Evolutionary conservation across 2,113 vertebrate genomes (phyloP).

Genomic region (Gambusia holbrooki): DNA sequence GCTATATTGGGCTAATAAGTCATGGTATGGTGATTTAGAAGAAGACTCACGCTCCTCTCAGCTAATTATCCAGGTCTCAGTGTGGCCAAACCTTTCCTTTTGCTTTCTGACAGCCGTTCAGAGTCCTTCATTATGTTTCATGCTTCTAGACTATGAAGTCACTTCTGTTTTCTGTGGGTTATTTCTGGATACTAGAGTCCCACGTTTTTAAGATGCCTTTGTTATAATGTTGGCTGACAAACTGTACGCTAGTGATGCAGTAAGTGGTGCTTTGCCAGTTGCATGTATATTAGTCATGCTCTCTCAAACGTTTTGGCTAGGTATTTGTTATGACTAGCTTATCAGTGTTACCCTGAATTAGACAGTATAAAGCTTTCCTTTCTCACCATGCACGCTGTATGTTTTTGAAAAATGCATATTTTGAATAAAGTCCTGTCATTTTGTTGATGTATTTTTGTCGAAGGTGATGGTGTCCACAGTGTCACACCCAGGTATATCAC

Average conservation of each 20-base stretch:
- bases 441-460: too few species aligned
- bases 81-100: conserved; percentile 50
- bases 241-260: background rate
- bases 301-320: too few species aligned
- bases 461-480: too few species aligned
- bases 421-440: too few species aligned
- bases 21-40: conserved; percentile 53
- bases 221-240: background rate
- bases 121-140: conserved; percentile 20
- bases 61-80: conserved; percentile 64
- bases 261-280: too few species aligned
- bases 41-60: conserved; percentile 42
- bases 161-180: conserved; percentile 11
- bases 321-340: too few species aligned
- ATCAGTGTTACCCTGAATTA: too few species aligned
- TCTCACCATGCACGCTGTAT: too few species aligned
- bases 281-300: too few species aligned
- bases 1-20: conserved; percentile 52
- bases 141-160: conserved; percentile 39
- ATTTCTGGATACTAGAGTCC: conserved; percentile 18
- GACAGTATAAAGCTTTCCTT: too few species aligned
- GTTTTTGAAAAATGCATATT: too few species aligned
- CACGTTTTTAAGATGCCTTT: background rate
- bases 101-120: conserved; percentile 38
- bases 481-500: too few species aligned